Base-by-base conservation (phyloP, 2,797 vertebrate species). In the Delichon dasypus region DNA sequence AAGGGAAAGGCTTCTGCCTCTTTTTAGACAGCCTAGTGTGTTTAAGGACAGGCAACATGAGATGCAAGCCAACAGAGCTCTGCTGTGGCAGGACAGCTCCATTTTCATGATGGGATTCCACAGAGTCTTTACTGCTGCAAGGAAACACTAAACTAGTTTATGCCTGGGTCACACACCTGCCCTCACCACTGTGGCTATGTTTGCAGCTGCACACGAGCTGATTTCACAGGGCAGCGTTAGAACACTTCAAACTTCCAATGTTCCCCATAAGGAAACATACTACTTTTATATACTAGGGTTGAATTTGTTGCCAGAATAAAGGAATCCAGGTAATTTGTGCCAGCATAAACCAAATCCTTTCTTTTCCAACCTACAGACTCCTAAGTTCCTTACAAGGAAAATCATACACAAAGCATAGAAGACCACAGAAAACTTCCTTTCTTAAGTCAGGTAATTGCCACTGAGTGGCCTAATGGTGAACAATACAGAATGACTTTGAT, bases 101-200 rank as follows among this genome's bases (percentile, higher is more conserved):
- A 48, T 88, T 83, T 85, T 92, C 75, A 67, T 32, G 75, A 48
- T 4, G 21, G 68, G 75, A 93, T 94, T 95, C 92, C 93, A 87
- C 0, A 0, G 71, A 57, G 84, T 65, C 65, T 32, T 93, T 44
- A 54, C 10, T 64, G 78, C 67, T 85, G 57, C 64, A 77, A 76
- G 68, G 78, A 83, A 85, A 80, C 65, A 58, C 50, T 48, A 45
- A 76, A 80, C 60, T 61, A 6, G 45, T 61, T 81, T 34, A 5
- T 74, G 54, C 38, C 81, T 81, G 0, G 0, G 47, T 68, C 90
- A 81, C 83, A 79, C 73, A 85, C 57, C 61, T 83, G 86, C 68
- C 74, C 75, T 89, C 53, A 60, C 36, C 71, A 77, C 51, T 5
- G 4, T 16, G 77, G 25, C 64, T 72, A 19, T 10, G 16, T 67